These are phyloP conservation scores for Enteromius argenteus DNA, from an alignment of 2,797 vertebrate species.

Conservation along the genomic window DNA sequence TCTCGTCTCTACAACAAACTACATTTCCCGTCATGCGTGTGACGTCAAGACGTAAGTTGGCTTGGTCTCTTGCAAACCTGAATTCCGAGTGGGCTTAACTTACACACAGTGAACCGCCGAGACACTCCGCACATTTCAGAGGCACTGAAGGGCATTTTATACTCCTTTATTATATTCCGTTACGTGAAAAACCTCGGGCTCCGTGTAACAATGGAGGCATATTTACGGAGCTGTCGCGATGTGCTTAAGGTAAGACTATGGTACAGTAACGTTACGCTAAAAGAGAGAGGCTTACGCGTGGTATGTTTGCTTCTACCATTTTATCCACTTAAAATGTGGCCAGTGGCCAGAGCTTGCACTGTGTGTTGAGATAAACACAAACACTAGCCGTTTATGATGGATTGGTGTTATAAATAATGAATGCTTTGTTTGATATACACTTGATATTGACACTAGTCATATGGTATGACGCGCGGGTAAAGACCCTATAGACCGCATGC, in stretches of 20 bases:
- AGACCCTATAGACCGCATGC: slow-evolving; percentile 2
- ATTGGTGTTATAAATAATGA: background rate
- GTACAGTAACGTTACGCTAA: background rate
- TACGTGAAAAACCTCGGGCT: slow-evolving; percentile 17
- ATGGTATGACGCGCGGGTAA: slow-evolving; percentile 2
- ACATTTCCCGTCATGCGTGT: background rate
- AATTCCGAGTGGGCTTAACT: background rate
- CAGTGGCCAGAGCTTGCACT: background rate
- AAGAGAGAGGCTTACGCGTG: background rate
- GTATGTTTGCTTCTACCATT: slow-evolving; percentile 13
- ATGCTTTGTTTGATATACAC: slow-evolving; percentile 10
- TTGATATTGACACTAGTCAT: background rate
- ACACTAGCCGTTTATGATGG: background rate
- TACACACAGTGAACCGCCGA: background rate
- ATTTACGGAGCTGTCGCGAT: slow-evolving; percentile 64
- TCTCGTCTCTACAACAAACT: background rate
- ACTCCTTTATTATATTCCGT: slow-evolving; percentile 6
- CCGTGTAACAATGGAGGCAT: slow-evolving; percentile 59
- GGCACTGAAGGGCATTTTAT: background rate
- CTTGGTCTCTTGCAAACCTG: background rate
- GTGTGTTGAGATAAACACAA: background rate
- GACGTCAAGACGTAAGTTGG: slow-evolving; percentile 1
- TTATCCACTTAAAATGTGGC: slow-evolving; percentile 10
- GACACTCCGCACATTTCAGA: background rate
- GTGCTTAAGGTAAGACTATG: slow-evolving; percentile 68